Conservation (phyloP, 2,888 invertebrate genomes). For the Caenorhabditis sp. region DNA sequence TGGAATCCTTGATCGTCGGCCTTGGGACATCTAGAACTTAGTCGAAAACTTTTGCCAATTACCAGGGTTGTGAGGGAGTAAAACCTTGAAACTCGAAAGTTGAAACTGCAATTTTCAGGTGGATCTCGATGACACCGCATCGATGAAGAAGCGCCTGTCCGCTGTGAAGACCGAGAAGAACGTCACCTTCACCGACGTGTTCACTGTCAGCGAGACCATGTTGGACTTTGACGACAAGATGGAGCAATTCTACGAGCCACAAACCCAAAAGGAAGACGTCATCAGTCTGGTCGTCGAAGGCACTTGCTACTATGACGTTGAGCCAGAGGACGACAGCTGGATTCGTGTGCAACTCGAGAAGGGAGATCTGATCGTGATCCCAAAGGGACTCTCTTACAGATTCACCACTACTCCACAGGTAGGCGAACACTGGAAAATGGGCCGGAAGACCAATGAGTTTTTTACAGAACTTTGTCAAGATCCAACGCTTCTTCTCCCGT, state of each 20-base stretch:
- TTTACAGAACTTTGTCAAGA: constrained; percentile 78
- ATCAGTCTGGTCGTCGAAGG: constrained; percentile 79
- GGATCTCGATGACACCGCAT: constrained; percentile 78
- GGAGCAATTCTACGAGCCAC: constrained; percentile 79
- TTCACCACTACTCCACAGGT: constrained; percentile 81
- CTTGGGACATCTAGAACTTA: too few relatives aligned
- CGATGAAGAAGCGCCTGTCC: constrained; percentile 79
- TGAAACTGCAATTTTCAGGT: too few relatives aligned
- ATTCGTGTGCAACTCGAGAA: constrained; percentile 78
- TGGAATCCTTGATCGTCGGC: not conserved
- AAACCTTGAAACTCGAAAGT: too few relatives aligned
- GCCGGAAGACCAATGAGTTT: not conserved
- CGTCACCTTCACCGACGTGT: constrained; percentile 74
- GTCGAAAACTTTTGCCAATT: too few relatives aligned
- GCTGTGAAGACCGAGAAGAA: constrained; percentile 77
- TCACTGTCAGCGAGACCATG: constrained; percentile 76
- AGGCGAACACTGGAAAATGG: not conserved
- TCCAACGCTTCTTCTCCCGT: constrained; percentile 79
- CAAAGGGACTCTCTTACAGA: constrained; percentile 76
- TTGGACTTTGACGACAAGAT: constrained; percentile 77
- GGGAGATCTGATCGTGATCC: constrained; percentile 80
- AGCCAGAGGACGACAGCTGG: constrained; percentile 80
- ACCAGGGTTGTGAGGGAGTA: too few relatives aligned
- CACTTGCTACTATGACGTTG: constrained; percentile 79
- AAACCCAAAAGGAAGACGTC: constrained; percentile 75